Evolutionary conservation across 92 coral and sea anemone genomes (phyloP), one percentile per base, ranked within the genome.

Genomic region (Epizoanthus rinbou): DNA sequence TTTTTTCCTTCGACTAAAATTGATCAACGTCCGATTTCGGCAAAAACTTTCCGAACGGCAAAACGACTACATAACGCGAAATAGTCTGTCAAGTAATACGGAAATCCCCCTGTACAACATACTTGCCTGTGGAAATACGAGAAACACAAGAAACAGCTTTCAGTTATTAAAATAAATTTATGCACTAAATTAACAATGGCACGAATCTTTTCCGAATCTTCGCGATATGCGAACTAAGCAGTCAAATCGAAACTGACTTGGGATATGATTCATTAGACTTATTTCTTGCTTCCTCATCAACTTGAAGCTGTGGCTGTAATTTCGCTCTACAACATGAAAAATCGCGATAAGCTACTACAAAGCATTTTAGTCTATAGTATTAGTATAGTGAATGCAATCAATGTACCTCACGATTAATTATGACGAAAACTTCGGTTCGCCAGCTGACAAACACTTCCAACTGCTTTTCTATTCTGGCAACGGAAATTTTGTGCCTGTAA

Each of bases 381-480:
- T 47, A 47, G 71, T 28, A 28, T 78, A 16, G 71, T 65, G 71
- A 78, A 63, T 56, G 68, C 81, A 75, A 75, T 75, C 68, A 75
- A 75, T 63, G 71, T 76, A 15, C 71, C 64, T 78, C 60, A 43
- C 82, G 82, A 62, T 78, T 78, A 78, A 78, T 60, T 78, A 78
- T 78, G 14, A 47, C 7, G 82, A 56, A 78, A 78, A 78, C 62
- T 60, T 75, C 68, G 41, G 82, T 62, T 68, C 52, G 82, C 82
- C 82, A 78, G 82, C 82, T 78, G 82, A 78, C 71, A 78, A 78
- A 78, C 82, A 43, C 21, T 62, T 78, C 45, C 71, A 52, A 78
- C 57, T 41, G 45, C 35, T 19, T 31, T 62, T 78, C 23, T 43
- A 23, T 73, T 73, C 60, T 18, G 21, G 17, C 17, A 11, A 59